Evolutionary conservation across 2,113 vertebrate genomes (phyloP).

Genomic region (Leiothrix lutea): DNA sequence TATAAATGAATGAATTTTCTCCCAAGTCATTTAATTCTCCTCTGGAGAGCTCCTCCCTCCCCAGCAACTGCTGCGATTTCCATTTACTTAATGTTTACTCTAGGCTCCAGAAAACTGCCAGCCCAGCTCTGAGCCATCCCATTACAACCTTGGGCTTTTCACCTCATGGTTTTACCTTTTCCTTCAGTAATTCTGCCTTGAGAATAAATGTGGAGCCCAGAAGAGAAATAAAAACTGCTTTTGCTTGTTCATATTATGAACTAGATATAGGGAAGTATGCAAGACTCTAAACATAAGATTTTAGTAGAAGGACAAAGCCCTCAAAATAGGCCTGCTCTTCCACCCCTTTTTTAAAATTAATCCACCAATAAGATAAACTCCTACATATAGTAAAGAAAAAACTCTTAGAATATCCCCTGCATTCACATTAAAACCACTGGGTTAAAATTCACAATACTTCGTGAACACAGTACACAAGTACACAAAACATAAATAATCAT

Average conservation of each 20-base stretch:
- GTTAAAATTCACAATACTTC: neutral
- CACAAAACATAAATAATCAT: neutral
- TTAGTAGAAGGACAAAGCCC: neutral
- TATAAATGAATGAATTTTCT: neutral
- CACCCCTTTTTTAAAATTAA: neutral
- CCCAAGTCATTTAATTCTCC: neutral
- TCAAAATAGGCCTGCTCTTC: neutral
- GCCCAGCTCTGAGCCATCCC: neutral
- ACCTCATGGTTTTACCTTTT: neutral
- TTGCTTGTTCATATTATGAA: neutral
- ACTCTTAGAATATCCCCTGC: neutral
- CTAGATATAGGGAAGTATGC: neutral
- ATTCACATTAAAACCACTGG: neutral
- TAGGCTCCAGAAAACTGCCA: neutral
- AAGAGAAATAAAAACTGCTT: neutral
- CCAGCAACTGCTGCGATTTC: neutral
- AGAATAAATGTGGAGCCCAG: neutral
- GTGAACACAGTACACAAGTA: neutral
- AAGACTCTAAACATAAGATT: neutral
- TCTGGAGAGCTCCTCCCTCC: neutral
- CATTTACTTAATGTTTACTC: constrained; percentile 28
- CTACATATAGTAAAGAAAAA: neutral
- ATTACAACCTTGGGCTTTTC: neutral
- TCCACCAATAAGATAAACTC: neutral
- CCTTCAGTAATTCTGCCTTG: neutral